Evolutionary conservation across 1,140 invertebrate genomes (phyloP), one percentile per base, ranked within the genome.

Genomic region (Heliothis subflexa): DNA sequence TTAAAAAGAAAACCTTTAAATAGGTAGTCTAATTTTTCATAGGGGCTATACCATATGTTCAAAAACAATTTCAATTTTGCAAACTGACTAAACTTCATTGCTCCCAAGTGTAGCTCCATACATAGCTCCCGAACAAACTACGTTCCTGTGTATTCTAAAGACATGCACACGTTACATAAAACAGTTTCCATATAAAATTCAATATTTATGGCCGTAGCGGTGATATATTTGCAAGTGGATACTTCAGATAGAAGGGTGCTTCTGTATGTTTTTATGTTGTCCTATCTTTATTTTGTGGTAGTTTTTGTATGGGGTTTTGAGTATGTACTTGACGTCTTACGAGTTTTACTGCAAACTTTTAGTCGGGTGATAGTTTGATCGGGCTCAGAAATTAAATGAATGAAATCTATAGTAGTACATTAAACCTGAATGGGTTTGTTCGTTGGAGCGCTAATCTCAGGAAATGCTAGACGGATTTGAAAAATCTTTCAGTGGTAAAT

Each of bases 101-200:
- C 5, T 40, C 33, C 33, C 16, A 21, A 18, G 54, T 16, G 0
- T 14, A 16, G n/a, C 50, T 54, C 50, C 14, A n/a, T 54, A 54
- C 7, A 55, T 55, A 33, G 33, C 5, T 40, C 33, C 5, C 40
- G 18, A 12, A 62, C 28, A 40, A 40, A 66, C 62, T 66, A 64
- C 33, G 33, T 9, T 5, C 33, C 33, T 47, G 14, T 18, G 14
- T 16, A 18, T 64, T 11, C n/a, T 3, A n/a, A n/a, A 62, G 11
- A 45, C 40, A 40, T 40, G 33, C 33, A 21, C 25, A 72, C 54
- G 33, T 72, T 72, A 66, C 40, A 52, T 57, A 57, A 59, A 74
- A 61, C 54, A 33, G 66, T 61, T 74, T 49, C 40, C 57, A 74
- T 61, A 57, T 62, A 49, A 61, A 74, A 74, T 74, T 61, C 72